Evolutionary conservation across 2,113 vertebrate genomes (phyloP), one percentile per base, ranked within the genome.

Genomic region (Sciurus niger): DNA sequence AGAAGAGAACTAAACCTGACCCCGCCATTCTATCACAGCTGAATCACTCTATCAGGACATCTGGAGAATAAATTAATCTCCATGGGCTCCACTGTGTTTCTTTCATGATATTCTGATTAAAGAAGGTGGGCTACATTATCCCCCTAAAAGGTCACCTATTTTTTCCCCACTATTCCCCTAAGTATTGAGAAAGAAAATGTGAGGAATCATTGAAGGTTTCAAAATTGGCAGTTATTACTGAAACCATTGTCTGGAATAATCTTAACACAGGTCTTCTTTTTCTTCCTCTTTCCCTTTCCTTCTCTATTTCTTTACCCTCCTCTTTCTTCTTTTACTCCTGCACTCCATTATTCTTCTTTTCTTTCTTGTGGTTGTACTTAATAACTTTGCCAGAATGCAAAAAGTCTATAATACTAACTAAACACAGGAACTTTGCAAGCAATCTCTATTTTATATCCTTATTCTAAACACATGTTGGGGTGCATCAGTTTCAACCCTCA

Each of bases 101-200:
- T 94, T 87, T 93, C 28, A 70, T 87, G 88, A 92, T 98, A 97
- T 98, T 93, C 97, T 97, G 98, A 98, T 98, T 98, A 98, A 98
- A 98, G 96, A 87, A 98, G 84, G 83, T 97, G 60, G 70, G 11
- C 18, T 78, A 72, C 34, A 77, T 70, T 95, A 80, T 80, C 48
- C 80, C 48, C 87, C 55, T n/a, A 76, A 93, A 96, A 67, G 78
- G 68, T 92, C 93, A 89, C 68, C 77, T 89, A 28, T 89, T 78
- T 70, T 93, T 84, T 43, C 53, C n/a, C 72, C 65, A 72, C 32
- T 73, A 40, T 72, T 94, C 65, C 68, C 63, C 8, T 53, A 83
- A 68, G 63, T 14, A 70, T 40, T 77, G 84, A 93, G 84, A 16
- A 84, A 73, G 28, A 77, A 93, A 94, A 95, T 83, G 77, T 51